These are phyloP conservation scores for Sebastes schlegelii DNA, from an alignment of 2,113 vertebrate genomes.

Conservation along the genomic window DNA sequence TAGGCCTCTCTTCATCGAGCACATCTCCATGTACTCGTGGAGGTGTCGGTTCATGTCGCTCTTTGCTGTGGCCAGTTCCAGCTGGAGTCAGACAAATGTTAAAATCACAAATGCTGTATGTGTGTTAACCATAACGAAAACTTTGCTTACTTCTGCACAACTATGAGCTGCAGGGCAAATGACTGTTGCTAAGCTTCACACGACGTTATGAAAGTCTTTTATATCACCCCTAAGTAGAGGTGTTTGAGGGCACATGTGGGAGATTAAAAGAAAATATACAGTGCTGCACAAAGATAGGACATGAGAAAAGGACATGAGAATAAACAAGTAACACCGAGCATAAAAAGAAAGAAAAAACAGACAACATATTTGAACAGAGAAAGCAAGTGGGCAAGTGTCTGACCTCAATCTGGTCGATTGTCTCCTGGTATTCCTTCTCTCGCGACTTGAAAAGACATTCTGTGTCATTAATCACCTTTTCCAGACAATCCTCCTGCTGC, in stretches of 20 bases:
- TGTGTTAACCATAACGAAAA: neutral
- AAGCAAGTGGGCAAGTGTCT: slow-evolving; percentile 24
- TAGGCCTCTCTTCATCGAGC: slow-evolving; percentile 97
- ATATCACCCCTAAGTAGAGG: neutral
- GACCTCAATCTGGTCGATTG: slow-evolving; percentile 98
- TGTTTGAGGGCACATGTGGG: neutral
- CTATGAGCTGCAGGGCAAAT: neutral
- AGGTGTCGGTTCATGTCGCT: slow-evolving; percentile 98
- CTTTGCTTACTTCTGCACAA: neutral
- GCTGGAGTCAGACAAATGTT: slow-evolving; percentile 70
- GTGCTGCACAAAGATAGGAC: neutral
- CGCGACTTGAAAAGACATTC: slow-evolving; percentile 96
- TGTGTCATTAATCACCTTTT: slow-evolving; percentile 97
- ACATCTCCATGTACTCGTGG: slow-evolving; percentile 99
- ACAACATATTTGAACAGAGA: neutral
- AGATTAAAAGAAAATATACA: neutral
- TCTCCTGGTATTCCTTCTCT: slow-evolving; percentile 98
- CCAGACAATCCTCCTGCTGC: slow-evolving; percentile 93
- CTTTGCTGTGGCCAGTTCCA: slow-evolving; percentile 96
- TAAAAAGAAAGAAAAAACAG: neutral
- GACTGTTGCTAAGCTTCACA: neutral
- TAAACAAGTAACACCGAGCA: neutral
- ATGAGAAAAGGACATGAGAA: neutral
- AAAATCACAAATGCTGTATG: neutral
- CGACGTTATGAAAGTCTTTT: neutral